A percentile compares a stretch with the other conserved stretches of the same genome.
Conservation (phyloP, 2,797 vertebrate genomes). For the Manis pentadactyla region DNA sequence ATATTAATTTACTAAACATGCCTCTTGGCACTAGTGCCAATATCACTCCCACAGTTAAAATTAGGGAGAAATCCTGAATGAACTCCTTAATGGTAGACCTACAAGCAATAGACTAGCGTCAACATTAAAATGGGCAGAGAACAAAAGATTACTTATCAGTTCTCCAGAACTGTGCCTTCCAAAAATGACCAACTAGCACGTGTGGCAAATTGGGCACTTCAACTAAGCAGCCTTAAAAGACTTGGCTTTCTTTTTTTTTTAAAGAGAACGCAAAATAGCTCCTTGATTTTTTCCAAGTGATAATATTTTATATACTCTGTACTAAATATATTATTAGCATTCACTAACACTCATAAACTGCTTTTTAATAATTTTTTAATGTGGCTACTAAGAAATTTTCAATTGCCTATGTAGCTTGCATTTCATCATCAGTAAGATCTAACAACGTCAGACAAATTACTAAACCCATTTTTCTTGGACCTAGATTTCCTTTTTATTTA, state of each 20-base stretch:
- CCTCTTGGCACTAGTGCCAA: slow-evolving; percentile 75
- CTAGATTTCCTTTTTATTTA: slow-evolving; percentile 59
- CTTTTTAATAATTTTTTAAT: background rate
- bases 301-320: background rate
- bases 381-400: background rate
- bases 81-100: slow-evolving; percentile 74
- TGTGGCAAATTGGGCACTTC: background rate
- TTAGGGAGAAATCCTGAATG: slow-evolving; percentile 55
- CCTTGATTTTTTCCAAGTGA: background rate
- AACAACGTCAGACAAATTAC: slow-evolving; percentile 72
- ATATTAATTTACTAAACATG: slow-evolving; percentile 78
- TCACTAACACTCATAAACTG: too few species aligned
- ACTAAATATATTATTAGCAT: background rate
- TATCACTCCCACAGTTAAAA: slow-evolving; percentile 79
- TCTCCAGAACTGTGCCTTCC: slow-evolving; percentile 37
- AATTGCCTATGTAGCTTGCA: background rate
- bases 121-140: slow-evolving; percentile 78
- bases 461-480: slow-evolving; percentile 63
- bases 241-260: background rate
- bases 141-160: slow-evolving; percentile 76
- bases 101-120: slow-evolving; percentile 77
- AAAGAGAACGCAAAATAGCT: background rate
- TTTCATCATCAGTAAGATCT: slow-evolving; percentile 65
- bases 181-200: background rate
- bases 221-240: background rate